Evolutionary conservation across 1,140 invertebrate genomes (phyloP).

Genomic region (Drosophila lini): DNA sequence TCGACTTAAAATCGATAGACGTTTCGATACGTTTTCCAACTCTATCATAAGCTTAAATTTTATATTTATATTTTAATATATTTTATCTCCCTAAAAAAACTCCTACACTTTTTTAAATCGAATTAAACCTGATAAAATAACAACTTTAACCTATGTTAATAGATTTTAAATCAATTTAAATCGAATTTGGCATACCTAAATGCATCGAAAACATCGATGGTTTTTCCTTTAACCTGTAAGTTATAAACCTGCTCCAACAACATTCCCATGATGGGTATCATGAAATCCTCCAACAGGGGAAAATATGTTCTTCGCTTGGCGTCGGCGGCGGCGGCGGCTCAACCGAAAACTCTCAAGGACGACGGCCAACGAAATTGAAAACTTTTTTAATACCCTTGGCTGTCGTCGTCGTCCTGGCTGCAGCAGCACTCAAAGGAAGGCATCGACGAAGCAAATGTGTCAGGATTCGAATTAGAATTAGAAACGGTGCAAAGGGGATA

Average conservation of each 20-base stretch:
- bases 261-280: constrained; percentile 4
- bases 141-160: not conserved
- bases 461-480: constrained; percentile 56
- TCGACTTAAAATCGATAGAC: not conserved
- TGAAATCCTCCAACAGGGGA: constrained; percentile 1
- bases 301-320: constrained; percentile 29
- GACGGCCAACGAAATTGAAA: constrained; percentile 41
- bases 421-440: constrained; percentile 20
- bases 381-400: constrained; percentile 59
- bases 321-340: not conserved
- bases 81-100: no score
- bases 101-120: not conserved
- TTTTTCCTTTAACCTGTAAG: not conserved
- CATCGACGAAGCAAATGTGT: constrained; percentile 48
- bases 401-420: constrained; percentile 24
- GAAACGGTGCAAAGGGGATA: constrained; percentile 22
- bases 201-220: not conserved
- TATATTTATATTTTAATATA: not conserved
- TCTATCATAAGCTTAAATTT: no score
- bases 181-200: no score
- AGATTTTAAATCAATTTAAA: not conserved
- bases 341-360: constrained; percentile 28
- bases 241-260: not conserved
- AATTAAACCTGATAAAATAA: not conserved
- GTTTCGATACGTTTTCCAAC: not conserved